Base-by-base conservation (phyloP, 2,113 vertebrate genomes). In the Rhagologus leucostigma region DNA sequence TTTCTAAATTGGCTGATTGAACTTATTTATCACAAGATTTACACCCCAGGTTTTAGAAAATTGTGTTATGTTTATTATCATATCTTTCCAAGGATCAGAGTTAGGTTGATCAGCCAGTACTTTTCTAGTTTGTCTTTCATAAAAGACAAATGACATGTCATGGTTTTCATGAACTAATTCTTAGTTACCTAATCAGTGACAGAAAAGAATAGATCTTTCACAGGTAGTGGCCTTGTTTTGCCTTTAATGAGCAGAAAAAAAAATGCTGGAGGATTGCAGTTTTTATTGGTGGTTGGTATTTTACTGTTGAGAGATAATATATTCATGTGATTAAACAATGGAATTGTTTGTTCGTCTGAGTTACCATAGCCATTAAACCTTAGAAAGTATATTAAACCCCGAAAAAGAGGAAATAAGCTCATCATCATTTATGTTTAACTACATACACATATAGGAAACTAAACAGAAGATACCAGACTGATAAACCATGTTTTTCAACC, bases 131-230 rank as follows among this genome's bases (percentile, higher is more conserved):
- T 5, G 14, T 56, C 7, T 10, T 52, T 11, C 14, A 33, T 33
- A 39, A 70, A 74, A 50, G 13, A 33, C 7, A 69, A 69, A 39
- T 56, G 4, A 9, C 23, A 27, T 19, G 6, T 29, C 35, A 64
- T 1, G 2, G 2, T 50, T 69, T 23, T n/a, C 12, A 68, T 3
- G 1, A 64, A 33, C 9, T 63, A 56, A 73, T n/a, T n/a, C 7
- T 49, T 39, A 41, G 7, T 42, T 68, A 55, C 17, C 32, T 52
- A 73, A 81, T 3, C 29, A 64, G 12, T 26, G 60, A 60, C 35
- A 84, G 20, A 56, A 76, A 46, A 41, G 0, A 46, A 16, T 5
- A 6, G 6, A 20, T 41, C 13, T 76, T 69, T 17, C 26, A 67
- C 7, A n/a, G 29, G 30, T 33, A 33, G 16, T 44, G 13, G 19